These are phyloP conservation scores for Mus minutoides DNA, from an alignment of 2,797 vertebrate genomes.

Conservation along the genomic window DNA sequence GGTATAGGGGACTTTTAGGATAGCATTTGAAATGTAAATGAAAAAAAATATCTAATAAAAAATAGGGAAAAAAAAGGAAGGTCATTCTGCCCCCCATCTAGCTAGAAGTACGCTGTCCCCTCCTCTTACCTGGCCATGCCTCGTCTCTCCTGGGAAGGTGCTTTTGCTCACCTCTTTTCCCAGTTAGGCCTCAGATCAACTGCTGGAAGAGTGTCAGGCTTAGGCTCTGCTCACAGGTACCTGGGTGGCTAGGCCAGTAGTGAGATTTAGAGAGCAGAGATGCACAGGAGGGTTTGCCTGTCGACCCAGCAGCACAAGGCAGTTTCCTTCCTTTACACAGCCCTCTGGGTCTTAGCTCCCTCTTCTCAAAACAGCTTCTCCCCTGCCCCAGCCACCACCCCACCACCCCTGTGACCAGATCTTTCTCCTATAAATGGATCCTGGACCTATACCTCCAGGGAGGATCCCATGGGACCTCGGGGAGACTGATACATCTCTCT, in stretches of 20 bases:
- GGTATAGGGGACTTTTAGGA: no score
- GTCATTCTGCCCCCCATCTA: no score
- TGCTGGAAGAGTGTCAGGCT: background rate
- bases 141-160: background rate
- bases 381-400: background rate
- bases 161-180: background rate
- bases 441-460: background rate
- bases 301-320: fast-evolving
- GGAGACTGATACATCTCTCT: background rate
- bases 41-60: no score
- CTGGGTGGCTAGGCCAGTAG: background rate
- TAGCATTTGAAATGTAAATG: no score
- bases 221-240: background rate
- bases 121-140: background rate
- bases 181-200: background rate
- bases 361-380: background rate
- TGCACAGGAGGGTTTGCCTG: background rate
- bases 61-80: no score
- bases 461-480: background rate
- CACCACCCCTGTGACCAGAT: background rate
- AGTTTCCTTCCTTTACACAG: background rate
- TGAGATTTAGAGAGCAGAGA: background rate
- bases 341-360: background rate
- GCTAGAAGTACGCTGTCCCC: no score
- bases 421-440: background rate